These are phyloP conservation scores for Hydrochoerus hydrochaeris DNA, from an alignment of 2,113 vertebrate genomes.

Conservation along the genomic window DNA sequence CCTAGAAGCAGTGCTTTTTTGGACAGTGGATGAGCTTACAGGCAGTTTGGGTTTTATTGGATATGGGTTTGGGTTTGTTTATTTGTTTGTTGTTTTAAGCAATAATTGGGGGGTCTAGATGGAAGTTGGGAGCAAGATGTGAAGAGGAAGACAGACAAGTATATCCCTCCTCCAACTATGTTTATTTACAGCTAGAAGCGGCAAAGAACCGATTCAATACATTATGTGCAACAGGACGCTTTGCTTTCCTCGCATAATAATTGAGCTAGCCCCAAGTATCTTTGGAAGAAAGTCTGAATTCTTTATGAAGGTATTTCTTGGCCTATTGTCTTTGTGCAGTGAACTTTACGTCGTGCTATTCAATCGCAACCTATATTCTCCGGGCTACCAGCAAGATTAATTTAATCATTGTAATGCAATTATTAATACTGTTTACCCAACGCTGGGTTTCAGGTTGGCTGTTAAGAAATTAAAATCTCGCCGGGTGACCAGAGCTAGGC, in stretches of 20 bases:
- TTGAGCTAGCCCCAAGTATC: slow-evolving; percentile 77
- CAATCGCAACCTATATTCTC: slow-evolving; percentile 86
- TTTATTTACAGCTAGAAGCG: slow-evolving; percentile 32
- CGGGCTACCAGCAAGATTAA: slow-evolving; percentile 91
- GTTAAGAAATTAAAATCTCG: slow-evolving; percentile 91
- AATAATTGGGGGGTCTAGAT: neutral
- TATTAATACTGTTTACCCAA: slow-evolving; percentile 92
- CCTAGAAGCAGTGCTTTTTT: slow-evolving; percentile 28
- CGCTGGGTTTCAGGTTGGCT: slow-evolving; percentile 91
- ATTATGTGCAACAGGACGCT: slow-evolving; percentile 80
- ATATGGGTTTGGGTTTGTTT: neutral
- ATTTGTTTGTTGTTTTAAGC: neutral
- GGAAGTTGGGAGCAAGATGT: neutral
- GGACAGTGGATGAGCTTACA: neutral
- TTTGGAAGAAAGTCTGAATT: slow-evolving; percentile 88
- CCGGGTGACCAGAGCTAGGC: slow-evolving; percentile 85
- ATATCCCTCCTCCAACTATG: neutral
- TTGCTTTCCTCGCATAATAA: slow-evolving; percentile 82
- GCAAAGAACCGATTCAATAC: slow-evolving; percentile 40
- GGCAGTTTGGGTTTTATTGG: neutral
- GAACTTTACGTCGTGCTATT: slow-evolving; percentile 88
- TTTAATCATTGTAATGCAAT: slow-evolving; percentile 93
- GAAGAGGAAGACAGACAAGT: slow-evolving; percentile 5
- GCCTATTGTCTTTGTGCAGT: slow-evolving; percentile 91
- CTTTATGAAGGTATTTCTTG: slow-evolving; percentile 85